Conservation (phyloP, 2,113 vertebrate species). For the Phalacrocorax carbo region DNA sequence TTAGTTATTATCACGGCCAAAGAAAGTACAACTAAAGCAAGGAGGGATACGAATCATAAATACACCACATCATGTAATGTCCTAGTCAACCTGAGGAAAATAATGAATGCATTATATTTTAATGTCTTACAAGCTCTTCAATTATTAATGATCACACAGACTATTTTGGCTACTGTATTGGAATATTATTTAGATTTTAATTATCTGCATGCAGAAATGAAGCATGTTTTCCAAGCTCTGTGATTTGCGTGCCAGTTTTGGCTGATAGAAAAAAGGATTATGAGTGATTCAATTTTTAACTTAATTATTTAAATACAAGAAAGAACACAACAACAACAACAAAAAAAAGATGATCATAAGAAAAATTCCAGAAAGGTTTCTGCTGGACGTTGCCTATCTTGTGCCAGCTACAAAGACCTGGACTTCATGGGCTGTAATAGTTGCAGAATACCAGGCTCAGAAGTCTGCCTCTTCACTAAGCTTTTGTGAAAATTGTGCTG, state of each 20-base stretch:
- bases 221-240: neutral
- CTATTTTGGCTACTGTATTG: conserved; percentile 51
- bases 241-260: neutral
- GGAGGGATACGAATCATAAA: neutral
- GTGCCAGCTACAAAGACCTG: neutral
- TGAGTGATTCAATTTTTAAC: neutral
- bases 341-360: too few relatives aligned
- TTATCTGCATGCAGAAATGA: conserved; percentile 33
- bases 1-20: neutral
- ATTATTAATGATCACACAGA: conserved; percentile 63
- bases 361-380: neutral
- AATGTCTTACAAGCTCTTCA: conserved; percentile 66
- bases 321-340: neutral
- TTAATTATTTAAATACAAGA: neutral
- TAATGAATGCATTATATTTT: conserved; percentile 66
- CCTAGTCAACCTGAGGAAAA: conserved; percentile 63
- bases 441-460: neutral
- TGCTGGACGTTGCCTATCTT: neutral
- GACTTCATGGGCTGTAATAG: neutral
- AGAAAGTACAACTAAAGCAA: conserved; percentile 21
- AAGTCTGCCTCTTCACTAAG: neutral
- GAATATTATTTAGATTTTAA: conserved; percentile 66
- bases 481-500: conserved; percentile 1
- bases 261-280: neutral
- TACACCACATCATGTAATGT: conserved; percentile 18